Percentiles rank a stretch among this genome's conserved stretches.
Conservation (phyloP, 2,797 vertebrate genomes). For the Hapalemur alaotrensis region DNA sequence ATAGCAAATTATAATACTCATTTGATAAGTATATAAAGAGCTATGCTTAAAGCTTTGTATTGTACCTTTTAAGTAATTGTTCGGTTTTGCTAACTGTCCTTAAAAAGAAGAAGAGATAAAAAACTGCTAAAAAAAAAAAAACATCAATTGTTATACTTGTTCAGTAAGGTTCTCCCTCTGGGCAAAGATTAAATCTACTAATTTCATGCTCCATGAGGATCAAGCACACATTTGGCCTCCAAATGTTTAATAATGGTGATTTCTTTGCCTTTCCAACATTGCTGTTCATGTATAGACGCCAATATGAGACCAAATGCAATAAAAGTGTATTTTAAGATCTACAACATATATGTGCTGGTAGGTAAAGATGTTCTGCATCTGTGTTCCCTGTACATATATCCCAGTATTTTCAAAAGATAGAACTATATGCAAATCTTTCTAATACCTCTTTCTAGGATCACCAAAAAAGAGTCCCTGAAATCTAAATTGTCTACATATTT, state of each 20-base stretch:
- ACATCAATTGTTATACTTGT: neutral
- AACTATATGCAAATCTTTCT: neutral
- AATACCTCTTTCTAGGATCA: neutral
- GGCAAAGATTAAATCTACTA: constrained; percentile 22
- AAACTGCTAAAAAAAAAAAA: constrained; percentile 42
- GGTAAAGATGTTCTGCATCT: neutral
- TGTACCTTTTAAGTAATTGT: constrained; percentile 81
- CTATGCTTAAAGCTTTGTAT: constrained; percentile 75
- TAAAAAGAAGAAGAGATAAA: constrained; percentile 74
- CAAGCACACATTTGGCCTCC: neutral
- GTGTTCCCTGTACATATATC: neutral
- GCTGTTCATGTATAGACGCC: neutral
- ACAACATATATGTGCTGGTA: accelerated
- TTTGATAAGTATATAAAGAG: constrained; percentile 84
- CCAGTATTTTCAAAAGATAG: neutral
- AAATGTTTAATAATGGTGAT: neutral
- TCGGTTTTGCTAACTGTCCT: constrained; percentile 78
- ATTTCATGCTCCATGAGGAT: constrained; percentile 31
- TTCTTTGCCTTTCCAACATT: constrained; percentile 27
- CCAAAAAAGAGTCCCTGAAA: neutral
- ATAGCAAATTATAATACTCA: constrained; percentile 84
- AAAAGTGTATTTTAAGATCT: neutral
- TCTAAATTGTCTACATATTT: neutral
- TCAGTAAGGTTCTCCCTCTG: neutral
- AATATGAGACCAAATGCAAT: neutral